Percentiles rank a stretch among this genome's conserved stretches.
Conservation (phyloP, 1,140 invertebrate species). For the Apis dorsata region DNA sequence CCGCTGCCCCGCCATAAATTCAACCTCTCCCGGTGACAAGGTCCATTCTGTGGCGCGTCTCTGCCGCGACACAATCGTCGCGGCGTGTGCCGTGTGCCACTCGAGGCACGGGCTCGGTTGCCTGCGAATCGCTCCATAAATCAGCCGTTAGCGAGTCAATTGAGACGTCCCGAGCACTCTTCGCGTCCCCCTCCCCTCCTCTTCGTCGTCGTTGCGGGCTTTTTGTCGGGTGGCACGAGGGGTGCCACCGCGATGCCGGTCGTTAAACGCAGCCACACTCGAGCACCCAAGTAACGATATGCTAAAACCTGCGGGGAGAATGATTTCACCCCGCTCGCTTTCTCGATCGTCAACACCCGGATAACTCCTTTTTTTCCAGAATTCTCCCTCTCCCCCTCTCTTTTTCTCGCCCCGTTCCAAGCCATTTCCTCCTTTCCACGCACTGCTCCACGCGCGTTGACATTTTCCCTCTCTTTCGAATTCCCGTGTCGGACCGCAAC, state of each 20-base stretch:
- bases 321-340: constrained; percentile 27
- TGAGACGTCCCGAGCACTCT: constrained; percentile 77
- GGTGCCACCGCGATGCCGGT: constrained; percentile 55
- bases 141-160: constrained; percentile 74
- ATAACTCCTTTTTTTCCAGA: constrained; percentile 10
- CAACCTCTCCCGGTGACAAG: neutral
- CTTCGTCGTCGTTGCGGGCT: constrained; percentile 49
- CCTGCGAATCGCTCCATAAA: constrained; percentile 69
- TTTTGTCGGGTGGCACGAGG: constrained; percentile 58
- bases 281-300: constrained; percentile 75
- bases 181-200: constrained; percentile 50
- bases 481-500: neutral
- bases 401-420: constrained; percentile 12
- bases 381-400: neutral
- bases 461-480: neutral
- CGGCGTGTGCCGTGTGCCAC: constrained; percentile 23
- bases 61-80: neutral
- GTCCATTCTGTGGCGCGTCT: neutral
- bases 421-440: neutral
- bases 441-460: neutral
- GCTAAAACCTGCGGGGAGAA: constrained; percentile 67
- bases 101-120: constrained; percentile 15
- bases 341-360: constrained; percentile 35
- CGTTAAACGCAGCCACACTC: constrained; percentile 76
- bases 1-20: constrained; percentile 1